phyloP scores from a whole-genome alignment of 2,113 vertebrate genomes.

The Alaudala cheleensis region DNA sequence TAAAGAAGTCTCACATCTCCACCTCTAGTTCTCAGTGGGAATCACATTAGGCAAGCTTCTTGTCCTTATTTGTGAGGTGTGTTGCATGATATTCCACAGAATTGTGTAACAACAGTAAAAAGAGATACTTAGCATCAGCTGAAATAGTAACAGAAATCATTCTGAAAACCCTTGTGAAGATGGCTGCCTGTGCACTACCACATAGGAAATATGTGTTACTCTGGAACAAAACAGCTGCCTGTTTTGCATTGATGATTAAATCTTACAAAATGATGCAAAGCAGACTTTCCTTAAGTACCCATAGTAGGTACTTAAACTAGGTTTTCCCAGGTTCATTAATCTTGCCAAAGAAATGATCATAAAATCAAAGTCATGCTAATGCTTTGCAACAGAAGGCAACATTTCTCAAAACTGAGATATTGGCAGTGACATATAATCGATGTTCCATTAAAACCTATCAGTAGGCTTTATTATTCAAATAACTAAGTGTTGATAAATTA shows the following conservation, averaged over 20 bases:
- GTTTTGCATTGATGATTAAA: neutral
- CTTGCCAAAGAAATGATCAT: neutral
- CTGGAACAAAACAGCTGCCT: neutral
- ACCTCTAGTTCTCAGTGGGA: neutral
- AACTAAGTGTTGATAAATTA: neutral
- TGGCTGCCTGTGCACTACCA: fast-evolving
- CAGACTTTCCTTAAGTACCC: neutral
- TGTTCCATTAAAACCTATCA: neutral
- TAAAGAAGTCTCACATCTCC: neutral
- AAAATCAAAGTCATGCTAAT: neutral
- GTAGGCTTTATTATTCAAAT: neutral
- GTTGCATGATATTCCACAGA: neutral
- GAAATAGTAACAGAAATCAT: neutral
- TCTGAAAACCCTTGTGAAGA: neutral
- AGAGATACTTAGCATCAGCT: neutral
- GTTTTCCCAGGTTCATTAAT: neutral
- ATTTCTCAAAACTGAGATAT: neutral
- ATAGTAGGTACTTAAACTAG: neutral
- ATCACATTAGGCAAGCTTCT: neutral
- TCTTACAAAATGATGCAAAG: neutral
- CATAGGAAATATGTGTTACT: neutral
- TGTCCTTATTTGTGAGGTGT: neutral
- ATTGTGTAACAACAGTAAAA: neutral
- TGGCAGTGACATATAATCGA: neutral
- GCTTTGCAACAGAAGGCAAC: neutral